A percentile compares a stretch with the other conserved stretches of the same genome.
phyloP scores from a whole-genome alignment of 2,888 invertebrate species.

The Ametastegia equiseti region DNA sequence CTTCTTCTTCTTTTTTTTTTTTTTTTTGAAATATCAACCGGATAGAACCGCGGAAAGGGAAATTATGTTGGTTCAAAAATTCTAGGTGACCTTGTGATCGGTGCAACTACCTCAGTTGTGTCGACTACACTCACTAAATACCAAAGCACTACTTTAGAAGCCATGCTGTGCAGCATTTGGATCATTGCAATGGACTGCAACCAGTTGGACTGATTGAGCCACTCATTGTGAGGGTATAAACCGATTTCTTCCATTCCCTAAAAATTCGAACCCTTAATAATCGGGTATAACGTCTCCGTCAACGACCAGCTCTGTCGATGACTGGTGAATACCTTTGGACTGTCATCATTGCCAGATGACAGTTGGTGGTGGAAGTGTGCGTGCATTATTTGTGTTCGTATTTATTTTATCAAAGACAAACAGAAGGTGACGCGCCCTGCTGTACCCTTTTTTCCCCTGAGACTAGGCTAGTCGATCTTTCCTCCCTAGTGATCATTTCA shows the following conservation, averaged over 20 bases:
- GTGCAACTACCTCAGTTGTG: not conserved
- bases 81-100: not conserved
- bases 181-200: not conserved
- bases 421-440: conserved; percentile 36
- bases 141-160: conserved; percentile 19
- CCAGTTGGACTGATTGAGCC: not conserved
- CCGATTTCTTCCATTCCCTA: not conserved
- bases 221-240: not conserved
- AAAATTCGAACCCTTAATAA: no score
- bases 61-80: no score
- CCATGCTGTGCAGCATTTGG: conserved; percentile 7
- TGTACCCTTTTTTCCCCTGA: conserved; percentile 35
- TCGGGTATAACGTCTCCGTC: no score
- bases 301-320: no score
- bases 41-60: no score
- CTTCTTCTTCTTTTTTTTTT: not conserved
- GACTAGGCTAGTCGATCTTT: conserved; percentile 32
- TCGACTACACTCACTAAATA: conserved; percentile 14
- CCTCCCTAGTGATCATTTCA: not conserved
- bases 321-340: no score
- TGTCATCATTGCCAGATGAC: not conserved
- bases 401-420: not conserved
- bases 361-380: not conserved
- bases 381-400: not conserved
- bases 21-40: no score